A percentile compares a stretch with the other conserved stretches of the same genome.
Conservation (phyloP, 2,797 vertebrate genomes). For the Lepilemur septentrionalis region DNA sequence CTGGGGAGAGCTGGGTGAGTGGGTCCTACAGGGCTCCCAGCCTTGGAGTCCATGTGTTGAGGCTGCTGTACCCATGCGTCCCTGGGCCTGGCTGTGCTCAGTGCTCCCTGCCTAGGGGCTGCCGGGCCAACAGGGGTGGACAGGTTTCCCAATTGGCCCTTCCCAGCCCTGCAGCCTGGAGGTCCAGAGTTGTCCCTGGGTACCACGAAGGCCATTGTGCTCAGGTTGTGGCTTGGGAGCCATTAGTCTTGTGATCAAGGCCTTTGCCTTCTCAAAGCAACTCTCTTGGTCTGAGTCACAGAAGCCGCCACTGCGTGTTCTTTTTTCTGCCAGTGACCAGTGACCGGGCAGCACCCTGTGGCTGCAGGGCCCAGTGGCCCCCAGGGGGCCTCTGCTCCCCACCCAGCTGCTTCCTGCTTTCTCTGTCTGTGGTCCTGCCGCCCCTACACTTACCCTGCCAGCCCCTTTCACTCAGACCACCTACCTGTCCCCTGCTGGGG, state of each 20-base stretch:
- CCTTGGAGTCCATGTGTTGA: background rate
- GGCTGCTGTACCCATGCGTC: background rate
- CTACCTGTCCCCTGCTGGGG: background rate
- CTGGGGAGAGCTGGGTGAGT: background rate
- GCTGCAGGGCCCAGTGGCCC: background rate
- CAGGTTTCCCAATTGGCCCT: background rate
- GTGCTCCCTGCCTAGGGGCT: background rate
- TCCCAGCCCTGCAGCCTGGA: accelerated
- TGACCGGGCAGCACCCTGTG: accelerated
- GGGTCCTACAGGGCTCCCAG: background rate
- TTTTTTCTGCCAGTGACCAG: background rate
- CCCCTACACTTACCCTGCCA: background rate
- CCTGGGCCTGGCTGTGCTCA: background rate
- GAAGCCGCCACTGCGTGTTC: accelerated
- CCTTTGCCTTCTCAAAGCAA: background rate
- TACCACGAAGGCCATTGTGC: background rate
- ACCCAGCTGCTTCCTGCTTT: background rate
- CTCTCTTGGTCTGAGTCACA: background rate
- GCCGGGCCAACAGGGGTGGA: background rate
- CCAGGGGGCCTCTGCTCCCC: background rate
- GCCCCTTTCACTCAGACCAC: background rate
- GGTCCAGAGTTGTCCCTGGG: background rate
- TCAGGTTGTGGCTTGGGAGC: background rate
- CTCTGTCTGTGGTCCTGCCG: background rate
- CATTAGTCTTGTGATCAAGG: background rate